Evolutionary conservation across 2,113 vertebrate genomes (phyloP).

Genomic region (Pandion haliaetus): DNA sequence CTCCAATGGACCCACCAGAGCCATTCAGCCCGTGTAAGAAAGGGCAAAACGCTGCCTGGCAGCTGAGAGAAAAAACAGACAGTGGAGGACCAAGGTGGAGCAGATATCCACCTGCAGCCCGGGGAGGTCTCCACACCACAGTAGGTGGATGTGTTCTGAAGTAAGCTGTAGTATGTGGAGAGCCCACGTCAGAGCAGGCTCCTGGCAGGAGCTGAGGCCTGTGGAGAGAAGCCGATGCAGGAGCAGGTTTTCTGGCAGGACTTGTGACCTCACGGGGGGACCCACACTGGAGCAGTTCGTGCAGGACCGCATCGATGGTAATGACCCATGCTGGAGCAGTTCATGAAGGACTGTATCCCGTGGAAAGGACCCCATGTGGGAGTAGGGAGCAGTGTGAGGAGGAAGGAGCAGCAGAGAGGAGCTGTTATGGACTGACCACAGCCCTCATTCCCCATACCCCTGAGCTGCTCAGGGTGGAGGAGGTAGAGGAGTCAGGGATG

Average conservation of each 20-base stretch:
- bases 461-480: fast-evolving
- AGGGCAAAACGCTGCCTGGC: not conserved
- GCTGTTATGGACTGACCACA: not conserved
- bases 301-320: not conserved
- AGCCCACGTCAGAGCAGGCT: not conserved
- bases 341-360: not conserved
- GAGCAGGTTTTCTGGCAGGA: not conserved
- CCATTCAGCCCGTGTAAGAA: not conserved
- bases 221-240: not conserved
- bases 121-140: not conserved
- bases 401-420: not conserved
- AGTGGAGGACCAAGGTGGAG: fast-evolving
- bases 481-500: not conserved
- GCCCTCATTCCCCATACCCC: not conserved
- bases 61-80: not conserved
- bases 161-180: not conserved
- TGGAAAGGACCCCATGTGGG: not conserved
- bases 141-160: not conserved
- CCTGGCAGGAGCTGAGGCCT: not conserved
- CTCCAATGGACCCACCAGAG: not conserved
- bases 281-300: not conserved
- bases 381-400: not conserved
- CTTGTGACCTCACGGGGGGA: not conserved
- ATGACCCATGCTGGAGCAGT: not conserved
- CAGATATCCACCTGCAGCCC: not conserved